phyloP scores from a whole-genome alignment of 2,113 vertebrate species.

The Vidua macroura region DNA sequence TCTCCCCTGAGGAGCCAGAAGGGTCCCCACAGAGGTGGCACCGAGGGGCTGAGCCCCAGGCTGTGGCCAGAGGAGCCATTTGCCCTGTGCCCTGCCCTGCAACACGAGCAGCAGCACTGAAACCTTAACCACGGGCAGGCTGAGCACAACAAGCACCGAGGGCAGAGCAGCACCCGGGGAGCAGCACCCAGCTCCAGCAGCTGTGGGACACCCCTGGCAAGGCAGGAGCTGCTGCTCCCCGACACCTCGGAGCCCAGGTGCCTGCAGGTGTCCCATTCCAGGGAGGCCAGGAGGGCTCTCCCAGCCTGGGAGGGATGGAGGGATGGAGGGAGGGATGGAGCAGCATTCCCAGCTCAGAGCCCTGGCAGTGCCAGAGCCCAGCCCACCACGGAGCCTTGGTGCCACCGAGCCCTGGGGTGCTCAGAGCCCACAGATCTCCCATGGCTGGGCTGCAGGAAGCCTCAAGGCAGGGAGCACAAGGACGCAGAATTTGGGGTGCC shows the following conservation, averaged over 20 bases:
- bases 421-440: no score
- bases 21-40: rapidly evolving
- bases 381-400: neutral
- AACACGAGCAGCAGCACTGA: neutral
- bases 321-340: neutral
- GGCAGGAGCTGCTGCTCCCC: neutral
- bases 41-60: neutral
- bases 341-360: neutral
- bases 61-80: neutral
- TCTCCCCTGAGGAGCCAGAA: rapidly evolving
- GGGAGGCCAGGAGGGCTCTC: neutral
- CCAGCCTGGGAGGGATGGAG: neutral
- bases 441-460: neutral
- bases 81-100: neutral
- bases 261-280: rapidly evolving
- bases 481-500: neutral
- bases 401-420: neutral
- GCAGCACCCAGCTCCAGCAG: neutral
- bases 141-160: neutral
- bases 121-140: neutral
- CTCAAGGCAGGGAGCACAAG: neutral
- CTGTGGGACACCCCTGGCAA: rapidly evolving
- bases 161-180: no score
- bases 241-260: rapidly evolving
- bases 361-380: rapidly evolving